These are phyloP conservation scores for Buceros bicornis DNA, from an alignment of 2,797 vertebrate species.

Conservation along the genomic window DNA sequence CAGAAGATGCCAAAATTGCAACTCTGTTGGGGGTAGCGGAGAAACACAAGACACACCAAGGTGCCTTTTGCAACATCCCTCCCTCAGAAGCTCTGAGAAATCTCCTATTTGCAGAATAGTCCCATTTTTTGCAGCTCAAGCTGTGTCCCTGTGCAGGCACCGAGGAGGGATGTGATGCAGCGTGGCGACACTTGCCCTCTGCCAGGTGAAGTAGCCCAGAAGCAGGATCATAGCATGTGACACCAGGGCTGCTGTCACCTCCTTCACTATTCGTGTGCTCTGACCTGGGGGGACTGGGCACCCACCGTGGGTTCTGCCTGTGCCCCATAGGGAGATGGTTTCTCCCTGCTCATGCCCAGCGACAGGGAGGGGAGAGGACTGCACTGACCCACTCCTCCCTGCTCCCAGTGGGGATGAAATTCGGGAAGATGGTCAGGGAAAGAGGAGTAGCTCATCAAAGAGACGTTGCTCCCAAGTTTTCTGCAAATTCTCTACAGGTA, in stretches of 20 bases:
- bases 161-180: background rate
- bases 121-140: background rate
- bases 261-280: background rate
- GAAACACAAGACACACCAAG: background rate
- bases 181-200: background rate
- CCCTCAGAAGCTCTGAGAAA: background rate
- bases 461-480: background rate
- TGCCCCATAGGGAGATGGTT: background rate
- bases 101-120: background rate
- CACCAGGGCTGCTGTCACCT: background rate
- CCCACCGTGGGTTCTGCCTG: rapidly evolving
- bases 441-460: background rate
- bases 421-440: background rate
- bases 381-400: background rate
- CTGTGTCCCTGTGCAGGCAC: background rate
- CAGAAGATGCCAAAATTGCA: background rate
- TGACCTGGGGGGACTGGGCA: background rate
- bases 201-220: background rate
- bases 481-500: background rate
- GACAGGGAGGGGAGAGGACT: background rate
- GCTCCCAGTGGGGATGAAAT: background rate
- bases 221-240: background rate
- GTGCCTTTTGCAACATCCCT: background rate
- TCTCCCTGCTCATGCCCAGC: background rate
- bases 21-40: background rate